Evolutionary conservation across 1,140 invertebrate genomes (phyloP), one percentile per base, ranked within the genome.

Genomic region (Drosophila obscura): DNA sequence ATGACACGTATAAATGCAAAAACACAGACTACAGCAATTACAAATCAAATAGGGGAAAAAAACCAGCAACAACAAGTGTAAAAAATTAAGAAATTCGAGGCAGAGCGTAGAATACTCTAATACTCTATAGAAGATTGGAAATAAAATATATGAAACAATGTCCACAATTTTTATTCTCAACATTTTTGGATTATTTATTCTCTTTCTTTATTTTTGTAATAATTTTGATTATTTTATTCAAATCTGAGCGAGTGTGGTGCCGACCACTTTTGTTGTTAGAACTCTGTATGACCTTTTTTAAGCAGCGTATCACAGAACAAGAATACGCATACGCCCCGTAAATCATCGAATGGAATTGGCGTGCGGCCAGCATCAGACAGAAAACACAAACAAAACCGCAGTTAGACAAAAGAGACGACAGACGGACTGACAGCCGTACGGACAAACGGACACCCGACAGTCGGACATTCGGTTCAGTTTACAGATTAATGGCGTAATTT

Each of bases 401-500:
- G 78, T 87, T 87, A 87, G 78, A 85, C 81, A 87, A 82, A 82
- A 58, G 52, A 82, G 65, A 60, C 57, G 69, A 53, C 22, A 5
- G 59, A 63, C 63, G 41, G 67, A 39, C 35, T 39, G 69, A 53
- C 22, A 8, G 59, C 62, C 63, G 31, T 43, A 75, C 65, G 71
- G 49, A 49, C 74, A 57, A 61, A 58, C 73, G 58, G 62, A 66
- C 71, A 61, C 62, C 57, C 73, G 39, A 13, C 35, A 39, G 28
- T 58, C 56, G 55, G 65, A 73, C 72, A 76, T 57, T 77, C 71
- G 85, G 60, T 77, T 82, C 63, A 78, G 75, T 88, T 85, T 51
- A 78, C 60, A 88, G 78, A 81, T 85, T 78, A 85, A 85, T 85
- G 66, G 82, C 83, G 78, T 77, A 82, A 85, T 88, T 88, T 71